Evolutionary conservation across 2,797 vertebrate genomes (phyloP).

Genomic region (Amniataba percoides): DNA sequence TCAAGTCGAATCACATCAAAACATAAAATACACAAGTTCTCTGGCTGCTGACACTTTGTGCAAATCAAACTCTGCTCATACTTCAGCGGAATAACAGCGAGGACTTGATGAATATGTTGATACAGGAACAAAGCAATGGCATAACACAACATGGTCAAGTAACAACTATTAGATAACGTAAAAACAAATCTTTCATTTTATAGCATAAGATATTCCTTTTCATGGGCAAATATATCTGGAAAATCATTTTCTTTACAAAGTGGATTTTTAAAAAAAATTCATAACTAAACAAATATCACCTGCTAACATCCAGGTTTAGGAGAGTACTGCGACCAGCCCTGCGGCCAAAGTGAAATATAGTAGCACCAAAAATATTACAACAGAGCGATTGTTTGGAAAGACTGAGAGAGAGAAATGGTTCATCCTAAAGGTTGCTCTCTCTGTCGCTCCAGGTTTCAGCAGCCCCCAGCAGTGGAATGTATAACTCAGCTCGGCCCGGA

Average conservation of each 20-base stretch:
- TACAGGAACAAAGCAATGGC: slow-evolving; percentile 49
- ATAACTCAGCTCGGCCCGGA: slow-evolving; percentile 50
- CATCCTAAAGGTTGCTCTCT: slow-evolving; percentile 32
- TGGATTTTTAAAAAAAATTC: slow-evolving; percentile 52
- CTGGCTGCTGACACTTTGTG: slow-evolving; percentile 68
- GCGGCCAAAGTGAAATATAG: slow-evolving; percentile 69
- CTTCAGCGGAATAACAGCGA: slow-evolving; percentile 60
- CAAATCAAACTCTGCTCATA: slow-evolving; percentile 75
- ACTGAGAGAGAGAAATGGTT: slow-evolving; percentile 42
- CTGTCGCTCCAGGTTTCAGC: slow-evolving; percentile 65
- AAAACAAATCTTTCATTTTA: slow-evolving; percentile 57
- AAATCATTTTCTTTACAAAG: slow-evolving; percentile 62
- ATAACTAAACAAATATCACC: slow-evolving; percentile 60
- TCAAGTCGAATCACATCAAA: slow-evolving; percentile 50
- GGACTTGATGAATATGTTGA: slow-evolving; percentile 52
- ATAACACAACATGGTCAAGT: slow-evolving; percentile 67
- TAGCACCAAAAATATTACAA: slow-evolving; percentile 81
- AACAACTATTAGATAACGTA: slow-evolving; percentile 67
- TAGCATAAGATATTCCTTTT: slow-evolving; percentile 62
- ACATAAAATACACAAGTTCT: slow-evolving; percentile 56
- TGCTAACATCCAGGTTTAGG: slow-evolving; percentile 51
- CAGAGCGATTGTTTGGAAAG: slow-evolving; percentile 52
- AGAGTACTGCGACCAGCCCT: slow-evolving; percentile 70
- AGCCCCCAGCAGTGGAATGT: slow-evolving; percentile 80
- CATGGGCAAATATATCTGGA: slow-evolving; percentile 48